Base-by-base conservation (phyloP, 2,113 vertebrate species). In the Mellivora capensis region DNA sequence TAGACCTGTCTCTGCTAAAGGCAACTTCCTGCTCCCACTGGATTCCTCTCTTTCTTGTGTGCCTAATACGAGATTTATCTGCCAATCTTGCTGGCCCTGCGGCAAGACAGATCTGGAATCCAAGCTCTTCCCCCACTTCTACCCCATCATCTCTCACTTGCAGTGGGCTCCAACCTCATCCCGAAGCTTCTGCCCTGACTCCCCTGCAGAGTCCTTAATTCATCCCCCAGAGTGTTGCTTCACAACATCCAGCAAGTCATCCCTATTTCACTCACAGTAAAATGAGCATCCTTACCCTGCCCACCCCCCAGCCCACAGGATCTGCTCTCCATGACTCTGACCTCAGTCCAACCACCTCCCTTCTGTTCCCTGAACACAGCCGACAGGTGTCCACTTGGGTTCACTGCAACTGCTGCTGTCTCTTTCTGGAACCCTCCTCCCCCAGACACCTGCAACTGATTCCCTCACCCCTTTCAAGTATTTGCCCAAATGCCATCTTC, bases 231-330 rank as follows among this genome's bases (percentile, higher is more conserved):
- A 47, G 18, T 2, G 17, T 37, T 13, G 17, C 62, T 47, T 18
- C 23, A 57, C 69, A 23, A 37, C 2, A 6, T 17, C 37, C 57
- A 6, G 29, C 27, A 44, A 52, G 2, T 8, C 37, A 1, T 29
- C 31, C 15, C 29, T 2, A 2, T 18, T 47, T 59, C 62, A 37
- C 49, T 27, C 74, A 11, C 37, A 27, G 17, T 2, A 37, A 49
- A 57, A 37, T 5, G 6, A 34, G 14, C 54, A 5, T 3, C 79
- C 61, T 10, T 23, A 64, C 17, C 37, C 47, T 3, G 6, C 29
- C 37, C 52, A 7, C 0, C 9, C 9, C 0, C 20, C 3, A 27
- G 44, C n/a, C 37, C 57, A 8, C 11, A 1, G 1, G 67, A 37
- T 29, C 87, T 11, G 44, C 21, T 44, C 13, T 17, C 37, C 15